Percentiles rank a stretch among this genome's conserved stretches.
Evolutionary conservation across 1,140 invertebrate genomes (phyloP).

Genomic region (Neoseiulus cucumeris): DNA sequence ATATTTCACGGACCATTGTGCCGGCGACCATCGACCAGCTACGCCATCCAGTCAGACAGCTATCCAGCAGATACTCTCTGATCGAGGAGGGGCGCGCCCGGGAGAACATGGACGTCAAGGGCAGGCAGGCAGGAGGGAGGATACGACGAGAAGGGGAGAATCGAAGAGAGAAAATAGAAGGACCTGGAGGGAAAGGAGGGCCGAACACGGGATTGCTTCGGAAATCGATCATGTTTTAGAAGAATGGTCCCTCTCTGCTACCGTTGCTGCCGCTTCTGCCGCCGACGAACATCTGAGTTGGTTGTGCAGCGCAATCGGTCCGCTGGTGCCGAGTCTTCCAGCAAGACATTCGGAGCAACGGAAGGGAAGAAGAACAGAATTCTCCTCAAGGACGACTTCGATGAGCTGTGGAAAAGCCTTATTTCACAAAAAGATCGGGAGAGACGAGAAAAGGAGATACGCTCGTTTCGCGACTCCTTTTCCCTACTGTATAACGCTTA

Average conservation of each 20-base stretch:
- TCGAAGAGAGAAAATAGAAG: not conserved
- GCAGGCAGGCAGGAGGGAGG: not conserved
- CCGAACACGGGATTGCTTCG: not conserved
- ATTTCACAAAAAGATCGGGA: too few species aligned
- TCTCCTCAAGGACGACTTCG: too few species aligned
- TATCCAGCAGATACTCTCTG: not conserved
- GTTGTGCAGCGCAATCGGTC: too few species aligned
- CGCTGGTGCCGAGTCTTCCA: too few species aligned
- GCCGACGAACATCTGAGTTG: too few species aligned
- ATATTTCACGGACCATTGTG: slow-evolving; percentile 5
- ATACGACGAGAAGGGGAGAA: too few species aligned
- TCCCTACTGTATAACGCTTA: too few species aligned
- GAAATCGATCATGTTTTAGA: slow-evolving; percentile 4
- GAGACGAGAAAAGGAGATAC: too few species aligned
- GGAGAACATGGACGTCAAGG: not conserved
- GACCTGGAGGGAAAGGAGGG: not conserved
- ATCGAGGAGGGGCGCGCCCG: not conserved
- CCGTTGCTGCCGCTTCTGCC: not conserved
- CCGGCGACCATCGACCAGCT: not conserved
- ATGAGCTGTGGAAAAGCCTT: too few species aligned
- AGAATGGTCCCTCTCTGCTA: not conserved
- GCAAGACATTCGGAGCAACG: too few species aligned
- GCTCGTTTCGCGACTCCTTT: too few species aligned
- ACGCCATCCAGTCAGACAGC: not conserved
- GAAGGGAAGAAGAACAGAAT: too few species aligned